Evolutionary conservation across 37 sponge, comb jelly and placozoan genomes (phyloP).

Genomic region (Dysidea cf. avara): DNA sequence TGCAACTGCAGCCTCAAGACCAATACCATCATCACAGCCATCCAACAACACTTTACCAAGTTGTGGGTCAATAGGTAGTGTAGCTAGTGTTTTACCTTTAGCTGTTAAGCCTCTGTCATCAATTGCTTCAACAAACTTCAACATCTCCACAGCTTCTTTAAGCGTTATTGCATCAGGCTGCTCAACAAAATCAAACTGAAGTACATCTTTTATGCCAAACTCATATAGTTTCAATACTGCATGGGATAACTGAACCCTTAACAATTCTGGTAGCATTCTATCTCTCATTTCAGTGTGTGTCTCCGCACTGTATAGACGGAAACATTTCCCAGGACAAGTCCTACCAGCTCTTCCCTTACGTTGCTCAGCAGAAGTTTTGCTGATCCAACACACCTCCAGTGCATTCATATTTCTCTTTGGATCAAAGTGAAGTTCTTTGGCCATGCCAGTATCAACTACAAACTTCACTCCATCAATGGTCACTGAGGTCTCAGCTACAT

Average conservation of each 20-base stretch:
- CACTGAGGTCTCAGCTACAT: no score
- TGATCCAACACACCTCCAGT: conserved; percentile 50
- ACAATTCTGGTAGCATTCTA: conserved; percentile 57
- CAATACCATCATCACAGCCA: conserved; percentile 39
- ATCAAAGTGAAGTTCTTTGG: no score
- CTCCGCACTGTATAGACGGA: conserved; percentile 62
- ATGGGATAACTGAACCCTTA: no score
- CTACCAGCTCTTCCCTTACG: no score
- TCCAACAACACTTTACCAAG: conserved; percentile 56
- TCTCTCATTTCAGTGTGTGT: conserved; percentile 41
- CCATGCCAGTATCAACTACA: no score
- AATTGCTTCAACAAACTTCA: conserved; percentile 70
- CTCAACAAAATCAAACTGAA: conserved; percentile 72
- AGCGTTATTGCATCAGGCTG: conserved; percentile 51
- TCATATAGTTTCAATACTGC: conserved; percentile 71
- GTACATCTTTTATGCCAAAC: conserved; percentile 64
- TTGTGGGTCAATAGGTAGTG: conserved; percentile 65
- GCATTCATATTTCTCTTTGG: conserved; percentile 75
- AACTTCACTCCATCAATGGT: no score
- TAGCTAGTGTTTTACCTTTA: conserved; percentile 52
- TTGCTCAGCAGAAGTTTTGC: no score
- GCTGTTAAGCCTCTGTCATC: no score
- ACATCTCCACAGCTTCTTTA: conserved; percentile 51
- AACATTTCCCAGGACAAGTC: conserved; percentile 81
- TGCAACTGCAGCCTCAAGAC: conserved; percentile 41